Conservation (phyloP, 2,888 invertebrate genomes). For the Drosophila melanosoma region DNA sequence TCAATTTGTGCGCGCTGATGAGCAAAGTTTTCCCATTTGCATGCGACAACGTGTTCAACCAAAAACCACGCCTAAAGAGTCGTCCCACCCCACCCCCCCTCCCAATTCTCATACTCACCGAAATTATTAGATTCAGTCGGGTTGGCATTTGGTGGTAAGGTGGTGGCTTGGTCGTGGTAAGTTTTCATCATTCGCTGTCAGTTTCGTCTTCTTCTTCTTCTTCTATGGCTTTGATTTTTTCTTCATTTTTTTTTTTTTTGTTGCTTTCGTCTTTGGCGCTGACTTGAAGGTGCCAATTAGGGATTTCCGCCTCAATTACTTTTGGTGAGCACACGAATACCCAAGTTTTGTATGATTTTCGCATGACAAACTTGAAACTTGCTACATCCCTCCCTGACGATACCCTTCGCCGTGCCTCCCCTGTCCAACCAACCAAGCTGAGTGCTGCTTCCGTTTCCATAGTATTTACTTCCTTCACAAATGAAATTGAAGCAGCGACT, state of each 20-base stretch:
- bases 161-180: constrained; percentile 32
- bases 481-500: constrained; percentile 67
- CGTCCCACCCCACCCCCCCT: background rate
- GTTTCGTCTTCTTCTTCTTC: constrained; percentile 19
- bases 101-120: background rate
- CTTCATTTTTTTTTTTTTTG: constrained; percentile 15
- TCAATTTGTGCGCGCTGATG: constrained; percentile 80
- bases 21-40: constrained; percentile 81
- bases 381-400: constrained; percentile 12
- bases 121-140: constrained; percentile 17
- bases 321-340: constrained; percentile 76
- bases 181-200: constrained; percentile 49
- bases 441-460: constrained; percentile 56
- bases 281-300: constrained; percentile 80
- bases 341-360: constrained; percentile 81
- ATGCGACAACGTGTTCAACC: constrained; percentile 72
- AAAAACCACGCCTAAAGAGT: constrained; percentile 6
- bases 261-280: constrained; percentile 19
- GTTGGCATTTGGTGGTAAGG: constrained; percentile 2
- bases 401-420: background rate
- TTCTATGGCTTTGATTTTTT: constrained; percentile 62
- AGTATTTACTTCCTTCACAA: constrained; percentile 70
- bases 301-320: constrained; percentile 80
- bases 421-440: constrained; percentile 20
- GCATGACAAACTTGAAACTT: constrained; percentile 80